Base-by-base conservation (phyloP, 2,888 invertebrate species). In the Pediacus dermestoides region DNA sequence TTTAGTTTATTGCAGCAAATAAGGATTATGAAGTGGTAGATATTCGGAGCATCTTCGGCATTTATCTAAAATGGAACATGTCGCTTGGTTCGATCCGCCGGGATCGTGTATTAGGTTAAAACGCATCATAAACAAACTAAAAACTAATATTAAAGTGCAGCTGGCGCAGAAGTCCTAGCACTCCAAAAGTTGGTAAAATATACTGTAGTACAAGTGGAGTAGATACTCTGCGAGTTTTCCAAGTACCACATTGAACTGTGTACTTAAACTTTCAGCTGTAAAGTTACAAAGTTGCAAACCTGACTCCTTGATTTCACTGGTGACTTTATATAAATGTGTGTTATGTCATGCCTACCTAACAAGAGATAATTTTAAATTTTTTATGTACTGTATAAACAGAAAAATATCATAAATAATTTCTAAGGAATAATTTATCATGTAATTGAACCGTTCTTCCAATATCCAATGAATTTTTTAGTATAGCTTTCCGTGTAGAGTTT, bases 241-340 rank as follows among this genome's bases (percentile, higher is more conserved):
- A 37, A 46, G 38, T 36, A 43, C 37, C 39, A 30, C 37, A 44
- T 34, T 34, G 42, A 40, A 48, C 42, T 30, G 36, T 45, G 32
- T 44, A 43, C 43, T 48, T 43, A 41, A 43, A 12, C 38, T 18
- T 16, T 33, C 33, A 23, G 40, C 21, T 31, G 36, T 44, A 48
- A 48, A 48, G 42, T 48, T 42, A 39, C 43, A 48, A 48, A 48
- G 43, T 43, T 45, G 36, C 36, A 25, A 36, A 44, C 23, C 23
- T 18, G 34, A 34, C 41, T 44, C 38, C 38, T 32, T 41, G 42
- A 46, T 46, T 46, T 46, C 39, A 16, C 26, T 22, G 30, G 22
- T 16, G n/a, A 30, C 37, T 31, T 31, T 31, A 21, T 31, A 37
- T 18, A 18, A 18, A 18, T 18, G 21, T 18, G n/a, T n/a, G n/a